Percentiles rank a stretch among this genome's conserved stretches.
These are phyloP conservation scores for Brachyhypopomus gauderio DNA, from an alignment of 2,113 vertebrate genomes.

Conservation along the genomic window DNA sequence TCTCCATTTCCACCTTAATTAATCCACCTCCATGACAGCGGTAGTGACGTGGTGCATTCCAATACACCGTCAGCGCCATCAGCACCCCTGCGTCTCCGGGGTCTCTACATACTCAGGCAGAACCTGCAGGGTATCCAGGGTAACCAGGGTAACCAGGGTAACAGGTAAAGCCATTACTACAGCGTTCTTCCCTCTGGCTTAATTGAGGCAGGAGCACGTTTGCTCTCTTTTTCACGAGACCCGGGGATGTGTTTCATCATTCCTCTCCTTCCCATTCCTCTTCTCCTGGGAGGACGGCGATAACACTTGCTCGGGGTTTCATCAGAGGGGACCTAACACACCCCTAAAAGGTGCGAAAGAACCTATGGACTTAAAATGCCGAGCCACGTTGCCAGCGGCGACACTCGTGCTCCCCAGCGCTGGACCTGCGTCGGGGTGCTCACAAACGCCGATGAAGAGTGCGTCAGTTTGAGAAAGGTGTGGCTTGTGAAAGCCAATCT, in stretches of 20 bases:
- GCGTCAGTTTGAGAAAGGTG: background rate
- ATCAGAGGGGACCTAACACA: slow-evolving; percentile 55
- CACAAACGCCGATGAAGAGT: background rate
- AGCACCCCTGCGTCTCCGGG: too few relatives aligned
- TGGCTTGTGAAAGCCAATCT: background rate
- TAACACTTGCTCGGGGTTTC: slow-evolving; percentile 60
- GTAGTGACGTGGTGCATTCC: too few relatives aligned
- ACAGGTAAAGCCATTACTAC: background rate
- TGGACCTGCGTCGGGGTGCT: background rate
- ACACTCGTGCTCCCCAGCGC: background rate
- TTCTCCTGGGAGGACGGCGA: slow-evolving; percentile 43
- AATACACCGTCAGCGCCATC: too few relatives aligned
- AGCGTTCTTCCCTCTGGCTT: background rate
- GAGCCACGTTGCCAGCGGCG: slow-evolving; percentile 17
- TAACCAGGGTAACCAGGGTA: background rate
- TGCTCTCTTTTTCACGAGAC: background rate
- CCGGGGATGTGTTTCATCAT: slow-evolving; percentile 22
- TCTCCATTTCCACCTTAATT: too few relatives aligned
- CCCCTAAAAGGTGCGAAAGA: slow-evolving; percentile 48
- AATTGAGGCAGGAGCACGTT: background rate
- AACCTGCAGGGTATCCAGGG: too few relatives aligned
- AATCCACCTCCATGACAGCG: too few relatives aligned
- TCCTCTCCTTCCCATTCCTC: slow-evolving; percentile 16
- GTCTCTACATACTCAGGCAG: too few relatives aligned
- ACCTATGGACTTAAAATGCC: slow-evolving; percentile 40